Evolutionary conservation across 2,888 invertebrate genomes (phyloP).

Genomic region (Agonopterix alstromeriana): DNA sequence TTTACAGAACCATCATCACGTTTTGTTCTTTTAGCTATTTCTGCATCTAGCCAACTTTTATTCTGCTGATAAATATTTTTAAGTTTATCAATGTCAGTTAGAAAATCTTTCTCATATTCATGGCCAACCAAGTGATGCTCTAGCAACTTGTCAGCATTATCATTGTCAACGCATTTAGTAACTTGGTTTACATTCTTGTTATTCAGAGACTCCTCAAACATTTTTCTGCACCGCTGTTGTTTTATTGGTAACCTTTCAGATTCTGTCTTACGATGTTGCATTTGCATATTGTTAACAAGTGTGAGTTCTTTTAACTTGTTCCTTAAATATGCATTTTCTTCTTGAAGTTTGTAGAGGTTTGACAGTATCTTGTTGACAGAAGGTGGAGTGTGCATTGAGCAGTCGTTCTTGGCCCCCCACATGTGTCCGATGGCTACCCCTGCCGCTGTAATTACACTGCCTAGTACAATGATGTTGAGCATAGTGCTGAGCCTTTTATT

Average conservation of each 20-base stretch:
- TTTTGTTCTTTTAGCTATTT: conserved; percentile 44
- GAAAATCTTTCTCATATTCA: conserved; percentile 47
- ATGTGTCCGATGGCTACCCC: conserved; percentile 70
- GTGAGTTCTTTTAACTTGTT: conserved; percentile 59
- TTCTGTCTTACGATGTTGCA: conserved; percentile 32
- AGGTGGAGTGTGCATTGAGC: conserved; percentile 44
- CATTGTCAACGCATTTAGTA: conserved; percentile 55
- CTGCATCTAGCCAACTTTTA: conserved; percentile 58
- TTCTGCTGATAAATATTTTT: conserved; percentile 55
- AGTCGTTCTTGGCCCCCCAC: conserved; percentile 69
- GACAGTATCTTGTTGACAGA: conserved; percentile 67
- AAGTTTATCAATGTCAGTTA: conserved; percentile 47
- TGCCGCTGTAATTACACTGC: conserved; percentile 67
- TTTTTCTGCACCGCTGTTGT: conserved; percentile 54
- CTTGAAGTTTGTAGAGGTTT: conserved; percentile 67
- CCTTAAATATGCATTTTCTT: conserved; percentile 64
- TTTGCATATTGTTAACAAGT: conserved; percentile 33
- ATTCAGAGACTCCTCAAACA: conserved; percentile 58
- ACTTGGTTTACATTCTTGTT: conserved; percentile 40
- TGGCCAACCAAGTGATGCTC: conserved; percentile 29
- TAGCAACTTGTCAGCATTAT: conserved; percentile 23
- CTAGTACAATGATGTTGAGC: conserved; percentile 64
- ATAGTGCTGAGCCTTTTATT: conserved; percentile 66
- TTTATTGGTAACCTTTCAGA: conserved; percentile 32
- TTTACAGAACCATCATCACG: conserved; percentile 29